A percentile compares a stretch with the other conserved stretches of the same genome.
Evolutionary conservation across 37 sponge, comb jelly and placozoan genomes (phyloP).

Genomic region (Aplysina aerophoba): DNA sequence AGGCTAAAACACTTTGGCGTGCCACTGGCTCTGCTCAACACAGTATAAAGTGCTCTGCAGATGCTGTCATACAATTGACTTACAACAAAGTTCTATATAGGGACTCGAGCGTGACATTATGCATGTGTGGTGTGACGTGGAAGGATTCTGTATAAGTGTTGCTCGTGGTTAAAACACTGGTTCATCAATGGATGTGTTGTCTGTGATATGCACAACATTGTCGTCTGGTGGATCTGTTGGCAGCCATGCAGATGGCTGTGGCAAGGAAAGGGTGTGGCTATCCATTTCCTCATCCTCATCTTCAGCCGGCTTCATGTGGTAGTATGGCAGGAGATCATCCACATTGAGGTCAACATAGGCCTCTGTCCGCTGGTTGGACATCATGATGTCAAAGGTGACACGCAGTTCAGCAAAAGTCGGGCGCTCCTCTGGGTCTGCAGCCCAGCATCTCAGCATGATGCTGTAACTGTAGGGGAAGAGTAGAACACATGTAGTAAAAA

Average conservation of each 20-base stretch:
- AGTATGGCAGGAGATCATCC: constrained; percentile 29
- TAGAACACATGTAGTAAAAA: too few relatives aligned
- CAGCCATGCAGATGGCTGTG: neutral
- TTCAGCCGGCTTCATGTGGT: constrained; percentile 34
- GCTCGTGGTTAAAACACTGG: neutral
- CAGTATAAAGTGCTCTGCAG: too few relatives aligned
- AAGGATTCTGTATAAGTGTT: too few relatives aligned
- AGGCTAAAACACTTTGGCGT: too few relatives aligned
- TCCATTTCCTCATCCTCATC: neutral
- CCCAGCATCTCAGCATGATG: constrained; percentile 68
- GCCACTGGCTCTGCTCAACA: too few relatives aligned
- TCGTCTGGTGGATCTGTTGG: neutral
- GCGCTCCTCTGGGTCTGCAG: constrained; percentile 36
- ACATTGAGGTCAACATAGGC: constrained; percentile 33
- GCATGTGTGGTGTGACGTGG: too few relatives aligned
- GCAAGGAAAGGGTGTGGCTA: constrained; percentile 4
- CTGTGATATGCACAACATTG: neutral
- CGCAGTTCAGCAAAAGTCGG: constrained; percentile 67
- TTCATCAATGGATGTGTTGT: constrained; percentile 33
- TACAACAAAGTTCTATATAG: too few relatives aligned
- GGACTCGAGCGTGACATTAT: too few relatives aligned
- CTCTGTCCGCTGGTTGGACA: constrained; percentile 34
- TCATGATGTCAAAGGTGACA: constrained; percentile 25
- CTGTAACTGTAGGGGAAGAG: constrained; percentile 45
- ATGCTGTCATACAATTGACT: too few relatives aligned